phyloP scores from a whole-genome alignment of 2,113 vertebrate species.

The Misgurnus mizolepis region DNA sequence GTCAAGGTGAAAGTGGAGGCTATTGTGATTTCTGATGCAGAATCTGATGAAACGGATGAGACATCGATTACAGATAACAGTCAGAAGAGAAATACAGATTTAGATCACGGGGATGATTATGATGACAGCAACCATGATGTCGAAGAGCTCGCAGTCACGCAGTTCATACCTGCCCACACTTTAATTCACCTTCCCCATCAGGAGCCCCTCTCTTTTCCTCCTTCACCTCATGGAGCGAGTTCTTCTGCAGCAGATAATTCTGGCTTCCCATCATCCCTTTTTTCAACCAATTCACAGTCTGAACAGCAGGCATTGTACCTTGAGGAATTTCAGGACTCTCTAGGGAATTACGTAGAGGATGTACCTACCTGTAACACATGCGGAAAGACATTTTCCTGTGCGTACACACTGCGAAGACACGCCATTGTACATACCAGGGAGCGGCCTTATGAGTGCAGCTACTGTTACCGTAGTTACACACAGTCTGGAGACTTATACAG shows the following conservation, averaged over 20 bases:
- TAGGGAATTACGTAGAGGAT: constrained; percentile 83
- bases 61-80: constrained; percentile 24
- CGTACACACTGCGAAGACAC: constrained; percentile 88
- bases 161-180: constrained; percentile 72
- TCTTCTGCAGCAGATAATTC: constrained; percentile 67
- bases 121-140: constrained; percentile 68
- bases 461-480: constrained; percentile 92
- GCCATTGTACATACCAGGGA: constrained; percentile 92
- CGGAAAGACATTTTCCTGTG: constrained; percentile 93
- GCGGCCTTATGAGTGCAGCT: constrained; percentile 89
- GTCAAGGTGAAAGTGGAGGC: constrained; percentile 86
- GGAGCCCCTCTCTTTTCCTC: constrained; percentile 66
- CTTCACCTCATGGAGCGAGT: constrained; percentile 62
- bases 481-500: constrained; percentile 93
- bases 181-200: constrained; percentile 65
- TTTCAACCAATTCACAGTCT: constrained; percentile 58
- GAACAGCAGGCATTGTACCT: constrained; percentile 76
- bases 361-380: constrained; percentile 90
- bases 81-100: constrained; percentile 58
- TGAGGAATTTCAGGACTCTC: constrained; percentile 81
- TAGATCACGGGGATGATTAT: constrained; percentile 69
- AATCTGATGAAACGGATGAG: constrained; percentile 70
- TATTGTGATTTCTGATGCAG: constrained; percentile 92
- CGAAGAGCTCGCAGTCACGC: constrained; percentile 61
- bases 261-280: constrained; percentile 37